Conservation (phyloP, 1,140 invertebrate genomes). For the Anastrepha ludens region DNA sequence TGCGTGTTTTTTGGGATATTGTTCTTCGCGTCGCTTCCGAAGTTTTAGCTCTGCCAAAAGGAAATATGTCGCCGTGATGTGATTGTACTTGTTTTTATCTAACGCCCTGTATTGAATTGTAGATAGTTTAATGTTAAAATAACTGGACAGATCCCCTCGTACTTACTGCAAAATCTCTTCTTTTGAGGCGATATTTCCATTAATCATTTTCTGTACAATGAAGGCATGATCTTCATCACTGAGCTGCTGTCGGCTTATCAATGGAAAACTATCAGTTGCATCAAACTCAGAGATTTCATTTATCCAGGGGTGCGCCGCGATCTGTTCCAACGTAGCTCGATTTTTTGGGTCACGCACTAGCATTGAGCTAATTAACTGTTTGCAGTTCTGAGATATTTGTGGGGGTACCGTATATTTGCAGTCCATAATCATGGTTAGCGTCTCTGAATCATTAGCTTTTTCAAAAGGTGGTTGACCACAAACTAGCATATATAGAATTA, state of each 20-base stretch:
- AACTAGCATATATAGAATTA: conserved; percentile 98
- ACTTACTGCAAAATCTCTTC: conserved; percentile 88
- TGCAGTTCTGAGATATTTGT: conserved; percentile 90
- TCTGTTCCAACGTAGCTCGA: conserved; percentile 90
- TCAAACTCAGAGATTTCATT: conserved; percentile 72
- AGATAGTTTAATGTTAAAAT: no score
- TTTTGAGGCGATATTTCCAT: conserved; percentile 93
- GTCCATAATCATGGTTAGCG: conserved; percentile 99
- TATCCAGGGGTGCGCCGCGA: conserved; percentile 92
- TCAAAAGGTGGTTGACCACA: conserved; percentile 98
- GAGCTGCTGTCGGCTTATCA: conserved; percentile 88
- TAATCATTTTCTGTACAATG: conserved; percentile 97
- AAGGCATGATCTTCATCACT: conserved; percentile 94
- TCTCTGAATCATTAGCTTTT: conserved; percentile 99
- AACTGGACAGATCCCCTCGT: no score
- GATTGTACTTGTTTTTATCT: conserved; percentile 97
- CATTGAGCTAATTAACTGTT: conserved; percentile 92
- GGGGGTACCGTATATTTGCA: conserved; percentile 96
- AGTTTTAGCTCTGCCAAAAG: conserved; percentile 95
- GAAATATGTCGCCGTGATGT: conserved; percentile 99
- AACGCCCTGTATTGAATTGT: conserved; percentile 81
- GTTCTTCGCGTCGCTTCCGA: conserved; percentile 82
- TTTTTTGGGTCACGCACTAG: conserved; percentile 93
- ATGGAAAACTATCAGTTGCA: conserved; percentile 80
- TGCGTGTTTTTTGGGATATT: conserved; percentile 46